Evolutionary conservation across 2,888 invertebrate genomes (phyloP).

Genomic region (Lasioglossum villosulum): DNA sequence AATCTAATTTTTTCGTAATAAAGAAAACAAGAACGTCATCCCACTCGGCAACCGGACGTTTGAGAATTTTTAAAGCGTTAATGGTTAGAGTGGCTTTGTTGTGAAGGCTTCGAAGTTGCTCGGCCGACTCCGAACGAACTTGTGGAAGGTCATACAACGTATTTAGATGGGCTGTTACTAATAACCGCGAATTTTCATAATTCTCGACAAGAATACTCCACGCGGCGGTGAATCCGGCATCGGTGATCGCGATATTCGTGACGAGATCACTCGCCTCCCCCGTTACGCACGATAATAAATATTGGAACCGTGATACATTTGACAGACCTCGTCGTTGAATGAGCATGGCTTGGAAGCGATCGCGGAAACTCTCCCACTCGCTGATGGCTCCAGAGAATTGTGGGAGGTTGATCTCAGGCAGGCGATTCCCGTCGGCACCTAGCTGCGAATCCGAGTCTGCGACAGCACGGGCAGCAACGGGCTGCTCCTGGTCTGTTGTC

Average conservation of each 20-base stretch:
- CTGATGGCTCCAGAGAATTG: not conserved
- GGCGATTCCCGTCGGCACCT: too few species aligned
- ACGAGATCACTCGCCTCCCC: not conserved
- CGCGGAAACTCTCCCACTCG: not conserved
- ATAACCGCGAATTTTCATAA: not conserved
- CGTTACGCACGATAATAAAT: not conserved
- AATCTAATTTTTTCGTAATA: not conserved
- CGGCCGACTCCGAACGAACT: too few species aligned
- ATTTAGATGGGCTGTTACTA: too few species aligned
- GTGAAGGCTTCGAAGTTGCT: too few species aligned
- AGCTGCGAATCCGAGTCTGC: too few species aligned
- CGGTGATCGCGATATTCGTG: conserved; percentile 5
- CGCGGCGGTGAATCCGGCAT: not conserved
- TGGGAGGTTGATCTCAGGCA: not conserved
- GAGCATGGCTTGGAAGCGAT: not conserved
- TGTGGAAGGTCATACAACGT: too few species aligned
- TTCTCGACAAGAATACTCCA: not conserved
- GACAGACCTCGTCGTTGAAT: not conserved
- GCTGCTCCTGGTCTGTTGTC: too few species aligned
- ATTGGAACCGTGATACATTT: not conserved
- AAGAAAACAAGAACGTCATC: too few species aligned
- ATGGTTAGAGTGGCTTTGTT: too few species aligned
- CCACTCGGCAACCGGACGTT: not conserved
- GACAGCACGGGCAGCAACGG: too few species aligned
- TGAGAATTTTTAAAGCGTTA: too few species aligned